These are phyloP conservation scores for Xiphophorus birchmanni DNA, from an alignment of 2,797 vertebrate species.

Conservation along the genomic window DNA sequence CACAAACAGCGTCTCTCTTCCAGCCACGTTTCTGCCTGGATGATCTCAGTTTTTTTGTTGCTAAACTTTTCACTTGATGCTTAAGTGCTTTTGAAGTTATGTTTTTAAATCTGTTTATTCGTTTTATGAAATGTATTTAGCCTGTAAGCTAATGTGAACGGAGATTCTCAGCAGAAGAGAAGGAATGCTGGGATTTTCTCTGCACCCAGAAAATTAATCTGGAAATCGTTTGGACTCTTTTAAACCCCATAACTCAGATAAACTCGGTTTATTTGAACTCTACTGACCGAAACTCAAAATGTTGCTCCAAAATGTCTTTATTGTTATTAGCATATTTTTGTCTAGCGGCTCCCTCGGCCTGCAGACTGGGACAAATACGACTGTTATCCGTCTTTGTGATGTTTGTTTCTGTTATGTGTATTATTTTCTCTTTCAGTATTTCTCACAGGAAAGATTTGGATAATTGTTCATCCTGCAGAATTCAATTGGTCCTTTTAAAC, in stretches of 20 bases:
- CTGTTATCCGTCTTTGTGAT: slow-evolving; percentile 8
- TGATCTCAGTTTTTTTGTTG: background rate
- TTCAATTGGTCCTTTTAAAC: background rate
- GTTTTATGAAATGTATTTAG: background rate
- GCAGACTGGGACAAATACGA: slow-evolving; percentile 14
- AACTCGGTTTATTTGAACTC: background rate
- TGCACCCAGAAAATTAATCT: background rate
- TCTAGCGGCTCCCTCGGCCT: slow-evolving; percentile 22
- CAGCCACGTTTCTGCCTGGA: background rate
- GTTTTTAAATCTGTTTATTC: background rate
- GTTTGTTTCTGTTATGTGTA: background rate
- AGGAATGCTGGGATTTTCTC: background rate
- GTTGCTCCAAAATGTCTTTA: slow-evolving; percentile 21
- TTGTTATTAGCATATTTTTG: slow-evolving; percentile 55
- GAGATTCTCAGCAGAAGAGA: background rate
- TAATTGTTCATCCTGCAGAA: slow-evolving; percentile 5
- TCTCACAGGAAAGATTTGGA: background rate
- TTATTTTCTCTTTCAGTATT: background rate
- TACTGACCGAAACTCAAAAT: slow-evolving; percentile 2
- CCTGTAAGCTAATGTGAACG: background rate
- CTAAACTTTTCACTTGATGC: background rate
- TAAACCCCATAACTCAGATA: background rate
- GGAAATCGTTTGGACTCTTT: background rate
- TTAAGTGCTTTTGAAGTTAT: background rate
- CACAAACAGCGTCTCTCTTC: background rate